A percentile compares a stretch with the other conserved stretches of the same genome.
phyloP scores from a whole-genome alignment of 2,797 vertebrate species.

The Gorsachius magnificus region DNA sequence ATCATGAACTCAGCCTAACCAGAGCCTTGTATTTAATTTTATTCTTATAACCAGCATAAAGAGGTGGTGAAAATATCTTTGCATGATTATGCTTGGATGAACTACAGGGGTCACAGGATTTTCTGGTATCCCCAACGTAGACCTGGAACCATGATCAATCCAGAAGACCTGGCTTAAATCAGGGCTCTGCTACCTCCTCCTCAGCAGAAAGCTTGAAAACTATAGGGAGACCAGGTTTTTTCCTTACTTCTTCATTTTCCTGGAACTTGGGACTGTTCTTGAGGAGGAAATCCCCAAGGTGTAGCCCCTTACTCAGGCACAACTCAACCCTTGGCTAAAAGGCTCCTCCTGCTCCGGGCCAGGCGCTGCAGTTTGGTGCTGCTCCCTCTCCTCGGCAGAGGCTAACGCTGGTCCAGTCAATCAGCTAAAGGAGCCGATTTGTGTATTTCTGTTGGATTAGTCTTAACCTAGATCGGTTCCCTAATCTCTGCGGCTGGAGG shows the following conservation, averaged over 20 bases:
- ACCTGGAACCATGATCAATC: neutral
- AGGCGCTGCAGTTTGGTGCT: neutral
- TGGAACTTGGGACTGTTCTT: neutral
- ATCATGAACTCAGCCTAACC: accelerated
- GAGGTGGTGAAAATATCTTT: neutral
- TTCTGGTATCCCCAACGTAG: neutral
- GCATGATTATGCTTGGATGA: no score
- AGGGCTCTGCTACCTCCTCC: neutral
- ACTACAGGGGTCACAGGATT: neutral
- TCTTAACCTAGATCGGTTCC: conserved; percentile 35
- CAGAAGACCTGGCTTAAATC: neutral
- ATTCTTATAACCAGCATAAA: neutral
- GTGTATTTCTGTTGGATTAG: conserved; percentile 48
- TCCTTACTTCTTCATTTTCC: neutral
- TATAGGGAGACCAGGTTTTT: accelerated
- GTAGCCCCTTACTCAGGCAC: neutral
- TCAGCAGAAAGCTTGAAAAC: neutral
- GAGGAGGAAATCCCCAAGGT: neutral
- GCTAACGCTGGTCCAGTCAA: neutral
- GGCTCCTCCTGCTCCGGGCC: neutral
- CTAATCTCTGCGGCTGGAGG: conserved; percentile 10
- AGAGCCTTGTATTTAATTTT: neutral
- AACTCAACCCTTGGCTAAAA: neutral
- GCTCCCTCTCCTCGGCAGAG: neutral
- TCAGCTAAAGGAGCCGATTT: conserved; percentile 30